A percentile compares a stretch with the other conserved stretches of the same genome.
phyloP scores from a whole-genome alignment of 2,888 invertebrate species.

The Helleia helle region DNA sequence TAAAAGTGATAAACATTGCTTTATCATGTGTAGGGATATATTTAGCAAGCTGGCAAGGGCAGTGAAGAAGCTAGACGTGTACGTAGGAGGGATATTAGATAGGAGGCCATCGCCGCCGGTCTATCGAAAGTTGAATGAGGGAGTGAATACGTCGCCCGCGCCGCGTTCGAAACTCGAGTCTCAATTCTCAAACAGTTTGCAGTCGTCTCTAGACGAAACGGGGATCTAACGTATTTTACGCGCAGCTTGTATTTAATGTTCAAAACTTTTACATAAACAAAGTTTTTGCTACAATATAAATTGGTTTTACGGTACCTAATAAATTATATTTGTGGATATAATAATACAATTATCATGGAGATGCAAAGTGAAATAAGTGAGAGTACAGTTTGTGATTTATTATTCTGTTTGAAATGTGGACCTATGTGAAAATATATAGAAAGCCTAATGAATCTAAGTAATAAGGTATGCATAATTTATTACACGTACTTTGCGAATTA shows the following conservation, averaged over 20 bases:
- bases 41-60: constrained; percentile 8
- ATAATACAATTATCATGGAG: not conserved
- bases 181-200: not conserved
- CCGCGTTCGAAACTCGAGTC: not conserved
- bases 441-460: constrained; percentile 54
- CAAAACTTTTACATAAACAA: not conserved
- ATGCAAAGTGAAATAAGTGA: constrained; percentile 28
- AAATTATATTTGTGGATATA: not conserved
- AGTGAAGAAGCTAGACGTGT: constrained; percentile 10
- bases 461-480: constrained; percentile 49
- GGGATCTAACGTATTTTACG: not conserved
- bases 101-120: constrained; percentile 9
- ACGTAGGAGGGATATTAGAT: constrained; percentile 11
- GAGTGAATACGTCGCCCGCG: constrained; percentile 7
- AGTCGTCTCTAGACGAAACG: constrained; percentile 6
- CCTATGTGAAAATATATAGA: constrained; percentile 47
- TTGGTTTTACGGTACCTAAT: not conserved
- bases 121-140: constrained; percentile 10
- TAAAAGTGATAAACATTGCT: not conserved
- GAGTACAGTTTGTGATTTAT: constrained; percentile 47
- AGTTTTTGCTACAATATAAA: not conserved
- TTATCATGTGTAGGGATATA: constrained; percentile 8
- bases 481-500: too few relatives aligned
- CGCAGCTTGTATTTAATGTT: not conserved
- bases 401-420: constrained; percentile 55